phyloP scores from a whole-genome alignment of 1,140 invertebrate genomes.

The Argopecten irradians region DNA sequence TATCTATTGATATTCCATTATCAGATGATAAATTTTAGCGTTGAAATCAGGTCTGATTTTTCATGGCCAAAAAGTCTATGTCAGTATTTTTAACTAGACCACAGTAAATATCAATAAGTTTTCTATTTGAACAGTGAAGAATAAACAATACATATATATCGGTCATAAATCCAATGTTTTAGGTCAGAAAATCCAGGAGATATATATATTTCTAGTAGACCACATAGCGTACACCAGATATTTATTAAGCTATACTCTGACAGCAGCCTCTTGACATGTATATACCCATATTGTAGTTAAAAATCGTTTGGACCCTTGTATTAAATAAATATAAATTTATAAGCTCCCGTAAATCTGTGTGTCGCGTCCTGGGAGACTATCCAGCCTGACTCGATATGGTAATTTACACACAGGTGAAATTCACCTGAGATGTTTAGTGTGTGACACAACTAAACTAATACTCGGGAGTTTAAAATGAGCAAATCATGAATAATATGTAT shows the following conservation, averaged over 20 bases:
- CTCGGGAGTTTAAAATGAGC: neutral
- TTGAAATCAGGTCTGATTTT: too few relatives aligned
- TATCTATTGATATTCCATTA: too few relatives aligned
- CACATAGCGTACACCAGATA: neutral
- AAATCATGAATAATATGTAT: neutral
- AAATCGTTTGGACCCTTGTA: neutral
- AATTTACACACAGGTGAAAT: neutral
- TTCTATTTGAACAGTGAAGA: neutral
- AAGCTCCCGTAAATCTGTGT: neutral
- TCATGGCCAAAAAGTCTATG: neutral
- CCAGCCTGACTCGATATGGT: neutral
- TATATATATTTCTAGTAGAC: neutral
- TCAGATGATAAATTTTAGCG: too few relatives aligned
- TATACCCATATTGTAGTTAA: neutral
- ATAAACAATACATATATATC: neutral
- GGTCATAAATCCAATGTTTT: neutral
- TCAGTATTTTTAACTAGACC: neutral
- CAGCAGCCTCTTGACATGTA: neutral
- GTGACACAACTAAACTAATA: neutral
- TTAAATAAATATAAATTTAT: neutral
- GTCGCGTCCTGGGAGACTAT: neutral
- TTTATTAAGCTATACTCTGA: neutral
- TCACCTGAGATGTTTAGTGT: neutral
- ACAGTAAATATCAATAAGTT: neutral
- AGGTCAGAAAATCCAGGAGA: neutral